Percentiles rank a stretch among this genome's conserved stretches.
phyloP scores from a whole-genome alignment of 2,888 invertebrate genomes.

The Sericinus montela region DNA sequence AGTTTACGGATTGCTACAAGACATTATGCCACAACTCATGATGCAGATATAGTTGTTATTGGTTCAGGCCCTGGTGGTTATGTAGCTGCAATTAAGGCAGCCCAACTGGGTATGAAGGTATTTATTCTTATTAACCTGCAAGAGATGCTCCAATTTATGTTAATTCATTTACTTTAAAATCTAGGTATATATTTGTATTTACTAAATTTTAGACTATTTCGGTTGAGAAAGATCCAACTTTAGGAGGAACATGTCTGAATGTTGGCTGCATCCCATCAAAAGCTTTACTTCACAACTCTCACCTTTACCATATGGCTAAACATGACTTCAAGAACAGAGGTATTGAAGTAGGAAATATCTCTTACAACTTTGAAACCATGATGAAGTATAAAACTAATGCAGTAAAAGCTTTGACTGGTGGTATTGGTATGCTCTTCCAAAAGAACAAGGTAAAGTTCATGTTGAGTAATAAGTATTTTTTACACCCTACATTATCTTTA shows the following conservation, averaged over 20 bases:
- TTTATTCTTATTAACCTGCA: not conserved
- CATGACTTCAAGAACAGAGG: constrained; percentile 93
- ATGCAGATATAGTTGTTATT: constrained; percentile 97
- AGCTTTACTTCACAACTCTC: constrained; percentile 96
- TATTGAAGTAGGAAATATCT: constrained; percentile 83
- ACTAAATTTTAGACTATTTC: constrained; percentile 89
- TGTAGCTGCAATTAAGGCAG: constrained; percentile 99
- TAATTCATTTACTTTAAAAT: too few relatives aligned
- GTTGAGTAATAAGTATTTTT: too few relatives aligned
- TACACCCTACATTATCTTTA: too few relatives aligned
- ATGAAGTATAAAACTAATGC: constrained; percentile 93
- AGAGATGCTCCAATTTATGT: too few relatives aligned
- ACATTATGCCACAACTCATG: constrained; percentile 85
- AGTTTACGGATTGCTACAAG: constrained; percentile 60
- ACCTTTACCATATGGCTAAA: constrained; percentile 95
- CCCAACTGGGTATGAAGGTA: constrained; percentile 98
- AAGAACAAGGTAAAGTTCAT: constrained; percentile 98
- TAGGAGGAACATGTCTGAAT: constrained; percentile 99
- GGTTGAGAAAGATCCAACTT: constrained; percentile 94
- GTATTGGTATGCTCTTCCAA: constrained; percentile 97
- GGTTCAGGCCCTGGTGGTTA: constrained; percentile 99
- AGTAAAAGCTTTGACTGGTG: constrained; percentile 95
- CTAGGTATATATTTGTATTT: not conserved
- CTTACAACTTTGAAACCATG: constrained; percentile 84
- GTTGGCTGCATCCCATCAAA: constrained; percentile 99